These are phyloP conservation scores for Tetramorium bicarinatum DNA, from an alignment of 2,888 invertebrate species.

Conservation along the genomic window DNA sequence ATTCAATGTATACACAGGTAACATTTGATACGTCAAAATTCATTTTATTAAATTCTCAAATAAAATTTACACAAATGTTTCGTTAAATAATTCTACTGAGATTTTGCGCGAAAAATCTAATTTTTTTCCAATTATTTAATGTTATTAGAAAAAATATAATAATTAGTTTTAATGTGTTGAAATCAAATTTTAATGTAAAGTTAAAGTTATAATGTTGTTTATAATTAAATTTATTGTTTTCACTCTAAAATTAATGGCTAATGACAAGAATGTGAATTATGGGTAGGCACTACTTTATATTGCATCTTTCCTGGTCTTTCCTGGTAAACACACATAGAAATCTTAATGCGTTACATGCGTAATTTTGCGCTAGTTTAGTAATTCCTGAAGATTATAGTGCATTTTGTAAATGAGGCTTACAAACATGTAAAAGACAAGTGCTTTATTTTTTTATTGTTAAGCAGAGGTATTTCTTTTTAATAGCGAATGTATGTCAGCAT, in stretches of 20 bases:
- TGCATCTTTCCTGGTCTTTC: background rate
- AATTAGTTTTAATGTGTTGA: constrained; percentile 12
- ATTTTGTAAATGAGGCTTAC: constrained; percentile 17
- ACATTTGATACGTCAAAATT: constrained; percentile 21
- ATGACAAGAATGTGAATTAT: background rate
- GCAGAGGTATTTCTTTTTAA: background rate
- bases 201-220: background rate
- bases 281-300: constrained; percentile 5
- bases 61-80: constrained; percentile 1
- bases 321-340: background rate
- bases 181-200: background rate
- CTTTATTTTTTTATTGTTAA: background rate
- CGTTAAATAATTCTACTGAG: background rate
- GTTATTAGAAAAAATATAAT: background rate
- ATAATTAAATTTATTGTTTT: constrained; percentile 3
- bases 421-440: constrained; percentile 3
- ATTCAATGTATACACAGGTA: background rate
- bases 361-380: background rate
- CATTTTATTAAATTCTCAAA: constrained; percentile 7
- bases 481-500: background rate
- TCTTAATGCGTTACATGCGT: background rate
- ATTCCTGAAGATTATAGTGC: background rate
- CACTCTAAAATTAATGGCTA: background rate
- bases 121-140: background rate
- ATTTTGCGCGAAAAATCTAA: background rate